Base-by-base conservation (phyloP, 2,797 vertebrate species). In the Cyclopterus lumpus region DNA sequence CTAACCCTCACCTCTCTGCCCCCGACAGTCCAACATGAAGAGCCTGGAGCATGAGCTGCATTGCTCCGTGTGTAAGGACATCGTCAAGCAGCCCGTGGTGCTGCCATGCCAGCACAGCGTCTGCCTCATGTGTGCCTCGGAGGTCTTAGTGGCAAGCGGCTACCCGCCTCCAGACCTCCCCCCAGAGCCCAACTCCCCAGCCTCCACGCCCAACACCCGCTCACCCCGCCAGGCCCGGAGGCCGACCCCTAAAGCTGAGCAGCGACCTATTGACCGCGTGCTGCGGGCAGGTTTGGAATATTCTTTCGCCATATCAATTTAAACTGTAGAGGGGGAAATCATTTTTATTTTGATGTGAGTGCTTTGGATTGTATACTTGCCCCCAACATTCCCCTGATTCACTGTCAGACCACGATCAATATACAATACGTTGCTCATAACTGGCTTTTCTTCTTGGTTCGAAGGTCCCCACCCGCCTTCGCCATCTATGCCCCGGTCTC, bases 31-130 rank as follows among this genome's bases (percentile, higher is more conserved):
- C 8, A 97, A 96, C 91, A 97, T 99, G 96, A 98, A 97, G 95
- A 98, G 97, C 92, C 96, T 99, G 96, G 98, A 99, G 93, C 94
- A 94, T 15, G 98, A 99, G 88, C 92, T 99, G 84, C 94, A 97
- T 63, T 99, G 98, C 67, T 95, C 97, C 0, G 95, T 97, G 86
- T 99, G 98, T 89, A 97, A 97, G 83, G 96, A 97, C 83, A 97
- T 98, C 71, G 97, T 97, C 88, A 98, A 97, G 81, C 97, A 99
- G 92, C 98, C 98, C 0, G 91, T 99, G 87, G 96, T 98, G 5
- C 94, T 99, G 88, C 98, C 98, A 4, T 99, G 98, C 70, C 90
- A 95, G 80, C 97, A 99, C 95, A 99, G 96, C 0, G 94, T 98
- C 65, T 99, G 98, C 91, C 96, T 97, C 80, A 90, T 97, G 88